phyloP scores from a whole-genome alignment of 2,888 invertebrate genomes.

The Lasioglossum marginatum region DNA sequence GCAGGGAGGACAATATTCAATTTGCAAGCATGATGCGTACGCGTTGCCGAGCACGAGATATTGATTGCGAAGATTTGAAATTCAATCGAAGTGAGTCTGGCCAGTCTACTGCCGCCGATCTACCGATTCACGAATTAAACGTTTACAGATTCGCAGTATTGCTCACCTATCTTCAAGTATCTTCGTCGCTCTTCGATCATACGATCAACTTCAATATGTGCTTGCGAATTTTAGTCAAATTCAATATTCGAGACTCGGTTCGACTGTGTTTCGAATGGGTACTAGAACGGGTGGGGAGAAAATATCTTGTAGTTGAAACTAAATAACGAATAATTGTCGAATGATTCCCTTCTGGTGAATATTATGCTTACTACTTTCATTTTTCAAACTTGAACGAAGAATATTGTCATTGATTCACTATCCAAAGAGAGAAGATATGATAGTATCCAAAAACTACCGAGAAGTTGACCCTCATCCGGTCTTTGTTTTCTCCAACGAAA shows the following conservation, averaged over 20 bases:
- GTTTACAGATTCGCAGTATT: slow-evolving; percentile 70
- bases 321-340: too few relatives aligned
- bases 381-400: too few relatives aligned
- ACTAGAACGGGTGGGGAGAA: too few relatives aligned
- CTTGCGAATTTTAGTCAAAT: background rate
- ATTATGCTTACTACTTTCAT: too few relatives aligned
- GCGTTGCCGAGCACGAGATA: slow-evolving; percentile 38
- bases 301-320: too few relatives aligned
- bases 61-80: slow-evolving; percentile 71
- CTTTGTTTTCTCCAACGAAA: too few relatives aligned
- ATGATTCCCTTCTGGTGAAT: too few relatives aligned
- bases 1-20: slow-evolving; percentile 34
- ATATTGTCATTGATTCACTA: too few relatives aligned
- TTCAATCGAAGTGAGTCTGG: slow-evolving; percentile 63
- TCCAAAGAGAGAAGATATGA: too few relatives aligned
- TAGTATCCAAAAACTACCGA: too few relatives aligned
- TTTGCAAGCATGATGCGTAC: slow-evolving; percentile 39
- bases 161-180: slow-evolving; percentile 9
- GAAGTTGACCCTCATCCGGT: too few relatives aligned
- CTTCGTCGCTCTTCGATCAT: background rate
- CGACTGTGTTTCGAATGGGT: background rate
- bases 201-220: background rate
- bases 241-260: background rate
- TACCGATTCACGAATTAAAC: slow-evolving; percentile 78
- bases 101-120: slow-evolving; percentile 14